Evolutionary conservation across 35 echinoderm and acorn worm genomes (phyloP), one percentile per base, ranked within the genome.

Genomic region (Heliocidaris tuberculata): DNA sequence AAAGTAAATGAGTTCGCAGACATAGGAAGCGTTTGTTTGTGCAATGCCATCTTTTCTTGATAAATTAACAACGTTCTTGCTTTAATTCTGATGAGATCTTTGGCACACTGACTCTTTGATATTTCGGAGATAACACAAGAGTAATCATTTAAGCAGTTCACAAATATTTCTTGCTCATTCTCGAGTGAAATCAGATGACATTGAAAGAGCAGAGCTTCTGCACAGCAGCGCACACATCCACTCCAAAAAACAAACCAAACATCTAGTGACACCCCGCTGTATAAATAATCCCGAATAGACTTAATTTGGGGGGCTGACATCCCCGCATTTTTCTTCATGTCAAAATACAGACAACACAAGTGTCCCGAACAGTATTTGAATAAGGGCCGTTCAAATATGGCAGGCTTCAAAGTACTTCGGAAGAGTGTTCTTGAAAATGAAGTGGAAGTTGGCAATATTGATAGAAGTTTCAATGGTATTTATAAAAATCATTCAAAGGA

Each of bases 161-260:
- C 35, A 42, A 42, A 42, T 42, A 42, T 42, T 42, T 42, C 35
- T 42, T 3, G 35, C 35, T 42, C 35, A 42, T 42, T 42, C 3
- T 42, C 35, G 35, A 42, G 35, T 42, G 35, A 42, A 42, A 42
- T 42, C 35, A 42, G 35, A 42, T 42, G 35, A 42, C 35, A 42
- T 3, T 42, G 35, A 42, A 42, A 42, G 35, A 42, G 35, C 35
- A 42, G 3, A 78, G 6, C n/a, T 78, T 78, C 21, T 24, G 3
- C 65, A 78, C 65, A 78, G 65, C n/a, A 78, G 65, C 65, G 17
- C 65, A 78, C 65, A 78, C 65, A 78, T 78, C 65, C 65, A 78
- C 65, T 27, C 65, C 65, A 78, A 78, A 78, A 78, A 78, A 78
- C 65, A 78, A 78, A 78, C 27, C 65, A 78, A 78, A n/a, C 21